Conservation (phyloP, 2,113 vertebrate species). For the Cyrtonyx montezumae region DNA sequence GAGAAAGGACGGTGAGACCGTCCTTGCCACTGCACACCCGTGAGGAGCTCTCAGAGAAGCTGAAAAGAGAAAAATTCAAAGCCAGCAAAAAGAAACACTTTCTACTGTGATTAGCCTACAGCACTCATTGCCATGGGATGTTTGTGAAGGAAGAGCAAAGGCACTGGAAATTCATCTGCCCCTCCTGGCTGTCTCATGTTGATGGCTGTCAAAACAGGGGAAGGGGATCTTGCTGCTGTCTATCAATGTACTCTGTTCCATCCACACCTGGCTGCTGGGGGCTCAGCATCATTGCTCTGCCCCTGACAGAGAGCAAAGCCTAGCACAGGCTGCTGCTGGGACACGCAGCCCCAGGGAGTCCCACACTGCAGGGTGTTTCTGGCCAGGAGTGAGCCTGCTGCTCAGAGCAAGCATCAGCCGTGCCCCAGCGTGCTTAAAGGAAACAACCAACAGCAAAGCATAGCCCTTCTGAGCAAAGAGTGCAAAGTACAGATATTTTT, state of each 20-base stretch:
- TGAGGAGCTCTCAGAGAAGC: not conserved
- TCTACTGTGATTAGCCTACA: not conserved
- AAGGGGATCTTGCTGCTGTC: not conserved
- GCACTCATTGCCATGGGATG: not conserved
- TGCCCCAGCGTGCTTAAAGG: not conserved
- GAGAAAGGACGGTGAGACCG: not conserved
- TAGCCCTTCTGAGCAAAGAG: not conserved
- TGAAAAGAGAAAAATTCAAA: constrained; percentile 13
- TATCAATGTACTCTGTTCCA: not conserved
- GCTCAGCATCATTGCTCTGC: not conserved
- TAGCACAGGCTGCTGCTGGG: not conserved
- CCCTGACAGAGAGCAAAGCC: not conserved
- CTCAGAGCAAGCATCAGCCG: not conserved
- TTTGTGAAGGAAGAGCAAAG: not conserved
- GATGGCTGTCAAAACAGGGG: not conserved
- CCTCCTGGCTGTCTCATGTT: not conserved
- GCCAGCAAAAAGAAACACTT: not conserved
- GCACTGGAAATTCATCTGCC: not conserved
- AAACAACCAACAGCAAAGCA: not conserved
- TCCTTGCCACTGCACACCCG: not conserved
- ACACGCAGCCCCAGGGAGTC: too few relatives aligned
- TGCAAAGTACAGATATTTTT: not conserved
- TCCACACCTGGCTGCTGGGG: accelerated
- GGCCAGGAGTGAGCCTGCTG: not conserved
- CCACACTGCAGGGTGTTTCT: not conserved